phyloP scores from a whole-genome alignment of 2,888 invertebrate genomes.

The Boloria euphrosyne region DNA sequence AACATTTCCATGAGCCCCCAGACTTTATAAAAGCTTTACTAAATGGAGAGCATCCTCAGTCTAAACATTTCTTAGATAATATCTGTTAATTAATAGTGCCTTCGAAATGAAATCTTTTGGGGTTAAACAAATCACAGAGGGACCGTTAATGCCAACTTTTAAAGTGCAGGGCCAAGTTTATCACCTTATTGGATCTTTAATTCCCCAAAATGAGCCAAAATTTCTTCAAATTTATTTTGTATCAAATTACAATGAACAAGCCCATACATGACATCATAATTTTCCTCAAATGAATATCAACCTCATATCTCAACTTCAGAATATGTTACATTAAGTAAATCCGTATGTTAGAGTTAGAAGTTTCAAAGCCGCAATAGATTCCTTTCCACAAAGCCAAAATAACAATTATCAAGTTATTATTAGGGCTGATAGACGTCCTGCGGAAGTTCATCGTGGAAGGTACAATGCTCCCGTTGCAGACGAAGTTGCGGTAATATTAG shows the following conservation, averaged over 20 bases:
- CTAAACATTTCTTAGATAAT: constrained; percentile 40
- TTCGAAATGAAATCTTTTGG: constrained; percentile 45
- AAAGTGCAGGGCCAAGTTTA: constrained; percentile 41
- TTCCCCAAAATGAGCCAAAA: too few species aligned
- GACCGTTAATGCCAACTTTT: constrained; percentile 45
- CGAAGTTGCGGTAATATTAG: constrained; percentile 41
- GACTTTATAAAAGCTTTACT: constrained; percentile 30
- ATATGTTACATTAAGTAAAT: constrained; percentile 41
- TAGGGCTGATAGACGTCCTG: constrained; percentile 35
- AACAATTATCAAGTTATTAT: constrained; percentile 35
- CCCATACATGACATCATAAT: constrained; percentile 28
- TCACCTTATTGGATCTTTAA: constrained; percentile 39
- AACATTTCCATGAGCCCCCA: constrained; percentile 24
- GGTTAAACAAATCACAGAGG: constrained; percentile 40
- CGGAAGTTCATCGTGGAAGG: constrained; percentile 32
- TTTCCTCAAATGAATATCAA: constrained; percentile 37
- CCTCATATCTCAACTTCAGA: constrained; percentile 41
- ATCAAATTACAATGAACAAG: constrained; percentile 38
- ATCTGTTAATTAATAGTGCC: constrained; percentile 36
- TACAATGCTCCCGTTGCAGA: constrained; percentile 39
- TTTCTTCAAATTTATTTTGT: constrained; percentile 46
- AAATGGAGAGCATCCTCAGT: constrained; percentile 31
- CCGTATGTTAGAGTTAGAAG: constrained; percentile 22
- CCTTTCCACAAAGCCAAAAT: constrained; percentile 11
- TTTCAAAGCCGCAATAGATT: constrained; percentile 40